Evolutionary conservation across 2,797 vertebrate genomes (phyloP), one percentile per base, ranked within the genome.

Genomic region (Poecile montanus): DNA sequence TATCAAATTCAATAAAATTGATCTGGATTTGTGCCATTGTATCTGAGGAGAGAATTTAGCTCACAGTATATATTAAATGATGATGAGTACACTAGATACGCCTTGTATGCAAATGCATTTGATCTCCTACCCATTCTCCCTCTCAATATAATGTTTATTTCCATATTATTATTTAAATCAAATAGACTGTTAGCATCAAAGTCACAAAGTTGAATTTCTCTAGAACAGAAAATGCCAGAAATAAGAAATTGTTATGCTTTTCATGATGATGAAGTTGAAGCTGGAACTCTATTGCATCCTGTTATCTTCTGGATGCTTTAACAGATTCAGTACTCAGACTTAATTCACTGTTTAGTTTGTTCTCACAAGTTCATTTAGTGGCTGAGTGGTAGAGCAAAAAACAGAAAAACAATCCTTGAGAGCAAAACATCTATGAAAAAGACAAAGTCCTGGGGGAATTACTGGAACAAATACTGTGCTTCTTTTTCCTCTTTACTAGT

Each of bases 91-190:
- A 21, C 5, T n/a, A 11, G n/a, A 54, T 67, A 40, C 0, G 1
- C 22, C 50, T 89, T 67, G 67, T 74, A 85, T 93, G 80, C 57
- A 87, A 93, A 95, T 71, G 3, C 4, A 29, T 63, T 91, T 95
- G 48, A 25, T 89, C 38, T 80, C 42, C 77, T 63, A 62, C 12
- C 27, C 42, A 34, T 85, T 74, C 45, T 83, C 15, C 34, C 20
- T 57, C 53, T 74, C 65, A 47, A 42, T 23, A n/a, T 27, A 22
- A 67, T 71, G 13, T 58, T 89, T 85, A 72, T 88, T 82, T 84
- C 70, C 38, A 58, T 53, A 74, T 75, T 83, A 67, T 71, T 76
- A 58, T 88, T 91, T 89, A 84, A 88, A 93, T 51, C 16, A 83
- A 91, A 80, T 44, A 81, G 48, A 45, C 30, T 75, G 16, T 56